phyloP scores from a whole-genome alignment of 1,140 invertebrate genomes.

The Achatina immaculata region DNA sequence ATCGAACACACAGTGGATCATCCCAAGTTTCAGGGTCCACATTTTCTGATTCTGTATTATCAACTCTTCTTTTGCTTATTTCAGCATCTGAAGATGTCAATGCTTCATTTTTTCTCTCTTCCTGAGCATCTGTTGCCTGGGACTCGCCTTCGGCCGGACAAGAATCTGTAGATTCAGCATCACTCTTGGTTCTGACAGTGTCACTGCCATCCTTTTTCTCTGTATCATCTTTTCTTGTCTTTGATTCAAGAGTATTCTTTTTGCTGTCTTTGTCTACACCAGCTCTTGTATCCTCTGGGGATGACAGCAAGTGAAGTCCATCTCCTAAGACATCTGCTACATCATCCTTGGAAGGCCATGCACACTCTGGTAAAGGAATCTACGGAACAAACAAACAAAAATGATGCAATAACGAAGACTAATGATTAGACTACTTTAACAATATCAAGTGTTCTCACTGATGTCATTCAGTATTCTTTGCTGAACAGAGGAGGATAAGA shows the following conservation, averaged over 20 bases:
- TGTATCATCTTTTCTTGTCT: background rate
- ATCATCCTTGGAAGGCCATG: constrained; percentile 19
- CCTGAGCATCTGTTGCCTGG: background rate
- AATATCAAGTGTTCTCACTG: too few relatives aligned
- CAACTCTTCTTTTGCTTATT: background rate
- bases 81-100: background rate
- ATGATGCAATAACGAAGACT: background rate
- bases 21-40: background rate
- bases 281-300: background rate
- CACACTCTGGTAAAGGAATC: background rate
- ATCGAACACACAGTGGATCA: constrained; percentile 26
- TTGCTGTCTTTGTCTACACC: background rate
- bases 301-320: background rate
- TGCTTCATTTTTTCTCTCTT: constrained; percentile 11
- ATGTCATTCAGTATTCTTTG: too few relatives aligned
- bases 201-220: constrained; percentile 1
- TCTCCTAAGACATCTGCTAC: background rate
- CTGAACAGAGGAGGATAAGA: too few relatives aligned
- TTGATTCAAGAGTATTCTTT: background rate
- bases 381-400: background rate
- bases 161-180: background rate
- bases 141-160: background rate
- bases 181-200: background rate
- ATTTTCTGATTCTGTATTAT: background rate
- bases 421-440: too few relatives aligned